Percentiles rank a stretch among this genome's conserved stretches.
Evolutionary conservation across 2,888 invertebrate genomes (phyloP).

Genomic region (Pachydiplax longipennis): DNA sequence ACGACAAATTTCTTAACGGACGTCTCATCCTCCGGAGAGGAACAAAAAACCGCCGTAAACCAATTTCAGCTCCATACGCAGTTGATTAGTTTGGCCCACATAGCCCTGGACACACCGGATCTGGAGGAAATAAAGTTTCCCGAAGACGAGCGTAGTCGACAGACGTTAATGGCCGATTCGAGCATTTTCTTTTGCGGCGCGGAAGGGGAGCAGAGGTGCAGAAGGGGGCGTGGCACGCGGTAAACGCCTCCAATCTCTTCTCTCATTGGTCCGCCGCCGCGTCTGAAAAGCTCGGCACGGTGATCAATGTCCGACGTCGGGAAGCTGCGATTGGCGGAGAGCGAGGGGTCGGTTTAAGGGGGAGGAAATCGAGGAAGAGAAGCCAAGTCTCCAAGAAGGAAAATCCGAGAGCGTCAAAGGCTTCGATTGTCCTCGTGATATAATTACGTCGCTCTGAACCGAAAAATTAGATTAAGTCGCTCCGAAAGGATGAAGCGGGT

Average conservation of each 20-base stretch:
- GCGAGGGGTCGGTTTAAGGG: not conserved
- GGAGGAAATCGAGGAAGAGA: not conserved
- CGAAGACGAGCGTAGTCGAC: not conserved
- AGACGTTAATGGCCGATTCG: conserved; percentile 32
- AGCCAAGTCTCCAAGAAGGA: not conserved
- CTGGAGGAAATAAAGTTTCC: no score
- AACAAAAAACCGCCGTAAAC: no score
- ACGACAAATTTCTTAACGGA: no score
- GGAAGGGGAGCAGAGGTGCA: not conserved
- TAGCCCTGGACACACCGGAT: no score
- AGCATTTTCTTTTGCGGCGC: not conserved
- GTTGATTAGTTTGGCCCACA: no score
- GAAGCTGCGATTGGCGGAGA: not conserved
- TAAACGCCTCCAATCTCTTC: not conserved
- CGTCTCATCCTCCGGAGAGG: no score
- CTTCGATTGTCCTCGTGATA: not conserved
- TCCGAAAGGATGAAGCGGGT: not conserved
- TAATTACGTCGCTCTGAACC: not conserved
- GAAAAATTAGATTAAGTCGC: not conserved
- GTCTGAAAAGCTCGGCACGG: not conserved
- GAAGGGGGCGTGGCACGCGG: not conserved
- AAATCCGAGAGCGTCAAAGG: not conserved
- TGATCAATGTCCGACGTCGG: not conserved
- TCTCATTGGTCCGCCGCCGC: not conserved
- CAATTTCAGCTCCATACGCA: no score